Evolutionary conservation across 2,888 invertebrate species (phyloP).

Genomic region (Euplexia lucipara): DNA sequence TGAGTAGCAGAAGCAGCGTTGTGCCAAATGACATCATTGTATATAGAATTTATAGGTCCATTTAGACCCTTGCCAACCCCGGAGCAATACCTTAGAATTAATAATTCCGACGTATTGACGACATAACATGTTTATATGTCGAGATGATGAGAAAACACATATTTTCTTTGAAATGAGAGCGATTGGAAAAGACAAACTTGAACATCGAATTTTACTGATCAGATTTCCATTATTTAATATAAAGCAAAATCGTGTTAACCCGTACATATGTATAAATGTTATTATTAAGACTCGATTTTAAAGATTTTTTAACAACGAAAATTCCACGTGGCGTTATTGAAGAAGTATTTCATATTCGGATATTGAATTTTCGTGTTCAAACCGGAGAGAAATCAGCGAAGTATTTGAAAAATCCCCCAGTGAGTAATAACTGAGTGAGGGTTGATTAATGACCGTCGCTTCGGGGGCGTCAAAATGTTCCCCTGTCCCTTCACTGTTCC

Average conservation of each 20-base stretch:
- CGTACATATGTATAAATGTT: conserved; percentile 1
- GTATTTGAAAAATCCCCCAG: conserved; percentile 62
- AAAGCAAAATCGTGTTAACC: conserved; percentile 26
- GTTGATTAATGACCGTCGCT: conserved; percentile 67
- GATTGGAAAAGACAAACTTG: not conserved
- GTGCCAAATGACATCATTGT: conserved; percentile 62
- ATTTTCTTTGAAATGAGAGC: conserved; percentile 17
- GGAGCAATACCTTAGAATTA: conserved; percentile 51
- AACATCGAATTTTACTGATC: not conserved
- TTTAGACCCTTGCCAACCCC: conserved; percentile 59
- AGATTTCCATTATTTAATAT: conserved; percentile 10
- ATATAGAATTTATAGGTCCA: conserved; percentile 57
- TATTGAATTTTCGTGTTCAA: conserved; percentile 56
- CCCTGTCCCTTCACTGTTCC: conserved; percentile 54
- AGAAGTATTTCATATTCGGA: conserved; percentile 55
- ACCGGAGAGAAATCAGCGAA: conserved; percentile 55
- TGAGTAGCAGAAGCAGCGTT: conserved; percentile 47
- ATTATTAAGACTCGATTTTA: conserved; percentile 24
- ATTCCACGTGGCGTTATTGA: conserved; percentile 38
- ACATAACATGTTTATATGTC: conserved; percentile 34
- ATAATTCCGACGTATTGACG: conserved; percentile 49
- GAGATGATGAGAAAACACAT: conserved; percentile 30
- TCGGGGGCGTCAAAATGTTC: conserved; percentile 60
- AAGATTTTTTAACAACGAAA: conserved; percentile 35
- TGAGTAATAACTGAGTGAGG: conserved; percentile 64